These are phyloP conservation scores for Glossophaga mutica DNA, from an alignment of 2,797 vertebrate genomes.

Conservation along the genomic window DNA sequence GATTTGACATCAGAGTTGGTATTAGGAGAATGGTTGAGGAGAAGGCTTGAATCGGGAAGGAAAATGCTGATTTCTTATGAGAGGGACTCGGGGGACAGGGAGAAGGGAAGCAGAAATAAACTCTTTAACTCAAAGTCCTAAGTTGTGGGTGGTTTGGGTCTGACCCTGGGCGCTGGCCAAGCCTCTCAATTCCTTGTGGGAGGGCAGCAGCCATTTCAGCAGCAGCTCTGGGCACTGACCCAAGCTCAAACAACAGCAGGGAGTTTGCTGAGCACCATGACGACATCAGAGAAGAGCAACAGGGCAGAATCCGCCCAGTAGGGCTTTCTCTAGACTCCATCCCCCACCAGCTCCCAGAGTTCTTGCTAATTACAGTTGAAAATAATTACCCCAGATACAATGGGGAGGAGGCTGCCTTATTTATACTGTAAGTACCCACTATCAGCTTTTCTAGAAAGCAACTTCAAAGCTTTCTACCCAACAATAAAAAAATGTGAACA, in stretches of 20 bases:
- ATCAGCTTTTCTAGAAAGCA: conserved; percentile 32
- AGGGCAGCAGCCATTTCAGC: neutral
- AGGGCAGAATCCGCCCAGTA: neutral
- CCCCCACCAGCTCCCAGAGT: neutral
- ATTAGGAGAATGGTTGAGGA: neutral
- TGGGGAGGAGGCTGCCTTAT: neutral
- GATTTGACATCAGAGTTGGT: neutral
- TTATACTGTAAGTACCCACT: neutral
- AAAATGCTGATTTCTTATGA: neutral
- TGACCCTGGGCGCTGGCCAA: neutral
- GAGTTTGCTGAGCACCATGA: neutral
- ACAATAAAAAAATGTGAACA: conserved; percentile 40
- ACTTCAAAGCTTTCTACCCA: neutral
- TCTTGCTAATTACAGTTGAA: neutral
- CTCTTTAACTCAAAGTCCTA: neutral
- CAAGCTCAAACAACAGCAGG: neutral
- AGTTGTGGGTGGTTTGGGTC: neutral
- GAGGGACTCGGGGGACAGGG: neutral
- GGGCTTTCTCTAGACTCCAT: neutral
- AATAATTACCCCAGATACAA: neutral
- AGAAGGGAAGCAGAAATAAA: neutral
- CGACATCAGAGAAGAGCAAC: neutral
- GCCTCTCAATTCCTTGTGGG: neutral
- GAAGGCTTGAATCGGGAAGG: neutral
- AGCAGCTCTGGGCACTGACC: neutral